Conservation (phyloP, 2,888 invertebrate species). For the Ramazzottius varieornatus region DNA sequence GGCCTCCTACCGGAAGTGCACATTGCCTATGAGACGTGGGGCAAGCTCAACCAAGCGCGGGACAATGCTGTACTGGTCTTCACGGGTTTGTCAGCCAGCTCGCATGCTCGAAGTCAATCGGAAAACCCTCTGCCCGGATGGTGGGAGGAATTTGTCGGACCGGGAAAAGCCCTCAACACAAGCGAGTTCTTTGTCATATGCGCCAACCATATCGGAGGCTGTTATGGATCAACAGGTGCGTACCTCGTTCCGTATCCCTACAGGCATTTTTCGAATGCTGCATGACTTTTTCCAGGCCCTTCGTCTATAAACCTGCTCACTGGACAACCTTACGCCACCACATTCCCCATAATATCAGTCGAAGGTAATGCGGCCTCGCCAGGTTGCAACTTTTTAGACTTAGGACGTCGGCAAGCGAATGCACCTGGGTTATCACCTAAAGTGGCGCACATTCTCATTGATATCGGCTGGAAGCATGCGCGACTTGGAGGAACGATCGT, state of each 20-base stretch:
- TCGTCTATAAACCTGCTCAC: slow-evolving; percentile 18
- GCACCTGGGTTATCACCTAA: too few relatives aligned
- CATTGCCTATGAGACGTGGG: slow-evolving; percentile 23
- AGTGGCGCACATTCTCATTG: too few relatives aligned
- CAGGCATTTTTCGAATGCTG: too few relatives aligned
- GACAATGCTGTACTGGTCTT: slow-evolving; percentile 19
- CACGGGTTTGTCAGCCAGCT: slow-evolving; percentile 21
- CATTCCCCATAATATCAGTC: slow-evolving; percentile 20
- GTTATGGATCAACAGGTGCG: slow-evolving; percentile 20
- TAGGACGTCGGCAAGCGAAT: too few relatives aligned
- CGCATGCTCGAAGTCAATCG: slow-evolving; percentile 20
- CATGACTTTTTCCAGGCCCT: slow-evolving; percentile 16
- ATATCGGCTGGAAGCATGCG: too few relatives aligned
- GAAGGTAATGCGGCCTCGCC: too few relatives aligned
- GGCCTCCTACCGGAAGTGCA: slow-evolving; percentile 17
- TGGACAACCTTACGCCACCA: slow-evolving; percentile 18
- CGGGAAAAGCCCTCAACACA: slow-evolving; percentile 21
- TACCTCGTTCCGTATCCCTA: neutral
- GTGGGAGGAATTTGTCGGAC: slow-evolving; percentile 24
- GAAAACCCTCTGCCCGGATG: slow-evolving; percentile 19
- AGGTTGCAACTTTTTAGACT: too few relatives aligned
- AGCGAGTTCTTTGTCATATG: slow-evolving; percentile 22
- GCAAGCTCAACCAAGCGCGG: slow-evolving; percentile 17
- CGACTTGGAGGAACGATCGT: too few relatives aligned
- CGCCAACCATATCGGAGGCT: slow-evolving; percentile 20